These are phyloP conservation scores for Natrix natrix DNA, from an alignment of 2,797 vertebrate species.

Conservation along the genomic window DNA sequence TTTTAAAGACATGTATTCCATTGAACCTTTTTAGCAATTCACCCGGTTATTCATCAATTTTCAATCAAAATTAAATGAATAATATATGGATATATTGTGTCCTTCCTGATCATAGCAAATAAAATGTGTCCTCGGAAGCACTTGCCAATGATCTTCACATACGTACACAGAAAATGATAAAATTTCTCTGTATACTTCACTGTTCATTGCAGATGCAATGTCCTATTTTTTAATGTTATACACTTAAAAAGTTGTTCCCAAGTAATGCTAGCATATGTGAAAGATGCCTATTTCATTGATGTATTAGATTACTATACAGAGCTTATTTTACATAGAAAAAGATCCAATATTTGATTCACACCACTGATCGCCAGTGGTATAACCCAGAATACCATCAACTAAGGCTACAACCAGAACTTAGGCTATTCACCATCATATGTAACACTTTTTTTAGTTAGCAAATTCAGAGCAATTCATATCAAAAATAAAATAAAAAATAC, in stretches of 20 bases:
- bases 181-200: neutral
- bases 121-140: neutral
- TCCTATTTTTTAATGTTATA: neutral
- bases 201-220: neutral
- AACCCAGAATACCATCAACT: neutral
- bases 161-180: neutral
- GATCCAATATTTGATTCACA: neutral
- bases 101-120: neutral
- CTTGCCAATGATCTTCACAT: neutral
- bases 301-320: neutral
- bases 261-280: neutral
- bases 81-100: neutral
- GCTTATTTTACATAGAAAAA: neutral
- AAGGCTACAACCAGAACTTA: neutral
- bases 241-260: neutral
- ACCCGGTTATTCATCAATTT: slow-evolving; percentile 11
- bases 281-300: neutral
- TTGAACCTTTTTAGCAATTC: slow-evolving; percentile 7
- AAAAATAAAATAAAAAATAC: neutral
- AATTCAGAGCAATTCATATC: neutral
- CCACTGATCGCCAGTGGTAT: neutral
- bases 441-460: neutral
- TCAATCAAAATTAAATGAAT: neutral
- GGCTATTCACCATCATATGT: neutral
- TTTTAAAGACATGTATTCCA: slow-evolving; percentile 16